These are phyloP conservation scores for Pseudomyrmex cubaensis DNA, from an alignment of 1,140 invertebrate genomes.

Conservation along the genomic window DNA sequence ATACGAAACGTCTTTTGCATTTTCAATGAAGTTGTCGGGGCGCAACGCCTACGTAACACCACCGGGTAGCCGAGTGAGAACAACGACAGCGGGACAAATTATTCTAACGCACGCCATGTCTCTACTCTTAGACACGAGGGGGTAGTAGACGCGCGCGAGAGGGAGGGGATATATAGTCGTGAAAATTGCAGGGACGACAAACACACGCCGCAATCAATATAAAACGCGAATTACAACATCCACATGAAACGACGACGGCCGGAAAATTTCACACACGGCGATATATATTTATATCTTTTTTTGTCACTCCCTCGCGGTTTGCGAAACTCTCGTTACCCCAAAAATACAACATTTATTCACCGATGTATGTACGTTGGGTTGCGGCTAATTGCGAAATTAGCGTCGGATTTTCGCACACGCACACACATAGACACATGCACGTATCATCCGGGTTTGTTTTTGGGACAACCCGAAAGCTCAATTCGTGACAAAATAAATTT, in stretches of 20 bases:
- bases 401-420: constrained; percentile 47
- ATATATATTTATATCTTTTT: constrained; percentile 42
- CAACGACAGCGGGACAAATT: constrained; percentile 58
- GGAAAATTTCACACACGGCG: constrained; percentile 40
- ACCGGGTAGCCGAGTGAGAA: constrained; percentile 33
- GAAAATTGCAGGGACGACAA: constrained; percentile 41
- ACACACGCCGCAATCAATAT: constrained; percentile 51
- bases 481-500: constrained; percentile 57
- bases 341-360: constrained; percentile 58
- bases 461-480: constrained; percentile 45
- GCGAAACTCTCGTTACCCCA: constrained; percentile 48
- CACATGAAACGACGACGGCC: constrained; percentile 10
- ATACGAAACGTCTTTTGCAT: constrained; percentile 58
- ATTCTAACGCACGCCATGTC: constrained; percentile 54
- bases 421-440: neutral
- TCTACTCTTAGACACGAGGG: neutral
- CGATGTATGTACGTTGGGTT: constrained; percentile 21
- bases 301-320: constrained; percentile 29
- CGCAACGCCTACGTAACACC: constrained; percentile 40
- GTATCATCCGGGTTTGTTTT: constrained; percentile 33
- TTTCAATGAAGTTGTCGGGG: constrained; percentile 55
- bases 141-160: neutral
- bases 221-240: constrained; percentile 29
- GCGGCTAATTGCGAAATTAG: constrained; percentile 58
- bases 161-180: neutral